Evolutionary conservation across 2,113 vertebrate genomes (phyloP), one percentile per base, ranked within the genome.

Genomic region (Phasianus colchicus): DNA sequence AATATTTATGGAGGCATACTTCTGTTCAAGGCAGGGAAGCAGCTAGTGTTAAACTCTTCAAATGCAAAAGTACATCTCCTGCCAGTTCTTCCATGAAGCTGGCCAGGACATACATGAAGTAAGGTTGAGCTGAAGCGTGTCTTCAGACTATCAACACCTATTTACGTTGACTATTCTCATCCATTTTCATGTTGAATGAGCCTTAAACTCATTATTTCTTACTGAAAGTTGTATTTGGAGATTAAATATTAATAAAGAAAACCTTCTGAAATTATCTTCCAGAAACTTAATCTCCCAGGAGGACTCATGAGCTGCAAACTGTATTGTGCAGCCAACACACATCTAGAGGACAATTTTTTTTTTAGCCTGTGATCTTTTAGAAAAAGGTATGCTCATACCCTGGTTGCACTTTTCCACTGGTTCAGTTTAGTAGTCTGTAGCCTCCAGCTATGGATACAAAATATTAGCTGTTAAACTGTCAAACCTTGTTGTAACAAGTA

Each of bases 401-500:
- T 80, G 0, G 0, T 57, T 75, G 54, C 42, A n/a, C 18, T 94
- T 88, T 82, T 76, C 66, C 40, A 25, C 24, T 27, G 52, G 10
- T 76, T 86, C 54, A 15, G 24, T 90, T 79, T 36, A 90, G 47
- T 80, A 63, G 48, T 22, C 80, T 21, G 17, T 13, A 83, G 83
- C 73, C 82, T 78, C 45, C 22, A 93, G 90, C 73, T 82, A 57
- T 63, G 25, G 77, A 76, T 54, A 57, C 43, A 55, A 79, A 93
- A 48, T 58, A 91, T 87, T 84, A 84, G 58, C 66, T 94, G 43
- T 90, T 93, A 81, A 83, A 90, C 54, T 96, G 90, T 70, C 88
- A 90, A 90, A 80, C 69, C 13, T 73, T 73, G 24, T 86, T 92
- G 29, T 63, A 84, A 66, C 40, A 70, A 93, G 55, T 27, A 89